Base-by-base conservation (phyloP, 2,888 invertebrate genomes). In the Synergus itoensis region DNA sequence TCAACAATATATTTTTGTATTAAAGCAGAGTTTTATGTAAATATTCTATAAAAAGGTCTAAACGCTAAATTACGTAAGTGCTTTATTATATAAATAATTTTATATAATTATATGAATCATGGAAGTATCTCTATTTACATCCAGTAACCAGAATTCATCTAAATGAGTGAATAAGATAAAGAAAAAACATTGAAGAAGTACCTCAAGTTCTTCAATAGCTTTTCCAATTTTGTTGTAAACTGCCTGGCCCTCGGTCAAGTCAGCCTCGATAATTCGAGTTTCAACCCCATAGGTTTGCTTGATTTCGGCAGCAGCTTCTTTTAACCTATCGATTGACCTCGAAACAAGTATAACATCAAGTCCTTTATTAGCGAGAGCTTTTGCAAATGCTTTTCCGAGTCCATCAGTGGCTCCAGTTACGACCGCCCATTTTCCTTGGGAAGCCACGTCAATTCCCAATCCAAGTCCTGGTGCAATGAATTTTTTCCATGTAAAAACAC, bases 321-420 rank as follows among this genome's bases (percentile, higher is more conserved):
- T 94, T 43, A 98, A 92, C 91, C 97, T 98, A 0, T 94, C 93
- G 88, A 95, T 90, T 0, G 95, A 96, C 86, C 98, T 94, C 88
- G 97, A 97, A 82, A 98, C 95, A 80, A 98, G 93, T 28, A 98
- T 94, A 62, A 98, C 93, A 89, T 97, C 95, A 84, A 97, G 92
- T 77, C 97, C 97, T 80, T 94, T 94, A 77, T 95, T 93, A 0
- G 97, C 98, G 85, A 98, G 92, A 90, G 95, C 94, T 90, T 94
- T 94, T 0, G 97, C 97, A 89, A 96, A 98, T 28, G 97, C 96
- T 92, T 97, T 97, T 83, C 98, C 98, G 82, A 98, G 95, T 4
- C 98, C 98, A 93, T 98, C 98, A 0, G 98, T 98, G 16, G 96
- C 95, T 14, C 98, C 98, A 18, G 98, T 98, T 16, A 98, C 93